phyloP scores from a whole-genome alignment of 2,888 invertebrate genomes.

The Caenorhabditis sinica region DNA sequence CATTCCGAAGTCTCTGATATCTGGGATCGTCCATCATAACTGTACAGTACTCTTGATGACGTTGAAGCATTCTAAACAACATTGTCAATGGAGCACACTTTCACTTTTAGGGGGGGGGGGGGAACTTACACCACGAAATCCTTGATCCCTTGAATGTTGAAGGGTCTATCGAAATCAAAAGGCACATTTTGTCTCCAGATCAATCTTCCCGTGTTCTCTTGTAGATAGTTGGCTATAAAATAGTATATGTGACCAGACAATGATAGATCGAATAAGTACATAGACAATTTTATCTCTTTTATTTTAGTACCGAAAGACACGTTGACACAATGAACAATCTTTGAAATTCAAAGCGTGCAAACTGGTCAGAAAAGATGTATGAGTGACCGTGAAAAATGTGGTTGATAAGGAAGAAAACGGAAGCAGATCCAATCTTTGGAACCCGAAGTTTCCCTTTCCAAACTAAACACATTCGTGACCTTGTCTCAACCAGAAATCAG shows the following conservation, averaged over 20 bases:
- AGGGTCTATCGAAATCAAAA: slow-evolving; percentile 75
- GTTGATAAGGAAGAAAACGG: not conserved
- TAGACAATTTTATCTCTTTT: not conserved
- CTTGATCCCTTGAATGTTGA: slow-evolving; percentile 76
- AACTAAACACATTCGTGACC: slow-evolving; percentile 27
- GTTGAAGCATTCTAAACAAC: slow-evolving; percentile 73
- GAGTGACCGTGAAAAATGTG: slow-evolving; percentile 24
- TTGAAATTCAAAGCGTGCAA: slow-evolving; percentile 47
- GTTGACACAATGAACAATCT: slow-evolving; percentile 35
- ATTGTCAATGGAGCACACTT: not conserved
- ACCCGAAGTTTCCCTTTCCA: slow-evolving; percentile 8
- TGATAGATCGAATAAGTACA: slow-evolving; percentile 21
- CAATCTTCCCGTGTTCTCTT: slow-evolving; percentile 70
- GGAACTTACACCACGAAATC: slow-evolving; percentile 71
- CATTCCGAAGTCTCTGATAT: slow-evolving; percentile 65
- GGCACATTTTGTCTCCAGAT: slow-evolving; percentile 77
- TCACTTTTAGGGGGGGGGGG: too few relatives aligned
- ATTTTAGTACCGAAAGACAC: not conserved
- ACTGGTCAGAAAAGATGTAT: not conserved
- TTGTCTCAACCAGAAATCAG: slow-evolving; percentile 31
- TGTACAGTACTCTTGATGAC: slow-evolving; percentile 76
- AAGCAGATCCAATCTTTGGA: not conserved
- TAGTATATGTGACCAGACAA: slow-evolving; percentile 23
- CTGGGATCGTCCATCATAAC: slow-evolving; percentile 72
- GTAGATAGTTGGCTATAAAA: slow-evolving; percentile 65